Base-by-base conservation (phyloP, 2,888 invertebrate genomes). In the Philaethria dido region DNA sequence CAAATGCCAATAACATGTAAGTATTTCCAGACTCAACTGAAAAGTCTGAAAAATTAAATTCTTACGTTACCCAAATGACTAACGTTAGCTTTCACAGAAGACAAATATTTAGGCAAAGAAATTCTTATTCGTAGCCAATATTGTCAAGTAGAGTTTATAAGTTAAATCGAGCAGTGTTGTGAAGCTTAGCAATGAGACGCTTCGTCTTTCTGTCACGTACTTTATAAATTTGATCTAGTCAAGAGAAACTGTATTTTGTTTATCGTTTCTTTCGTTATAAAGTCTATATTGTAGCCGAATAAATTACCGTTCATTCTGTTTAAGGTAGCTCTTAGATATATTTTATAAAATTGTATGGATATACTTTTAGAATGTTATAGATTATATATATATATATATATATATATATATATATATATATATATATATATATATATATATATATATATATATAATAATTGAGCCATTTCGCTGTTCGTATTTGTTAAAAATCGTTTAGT, bases 211-310 rank as follows among this genome's bases (percentile, higher is more conserved):
- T 60, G 66, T 72, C 73, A 75, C 75, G 75, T 74, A 70, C 70
- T 71, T 72, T 72, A 71, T 73, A 73, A 73, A 74, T 71, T 73
- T 73, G 70, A 75, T 75, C 71, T 59, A 70, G 70, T 73, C 45
- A 61, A 64, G 57, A 36, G 57, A 66, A 69, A 66, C 57, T 59
- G 52, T 66, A 69, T 70, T 68, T 64, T 59, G 54, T 70, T 63
- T 63, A 65, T 64, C 55, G 39, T 64, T 62, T 65, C 62, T 36
- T 64, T 60, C 44, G 60, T 60, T 60, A 47, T 45, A 60, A 33
- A 45, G 60, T 45, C 60, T 45, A 20, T 60, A 47, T 47, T 47
- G 45, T 33, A 47, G 45, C 29, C 29, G 60, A 44, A 60, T 60
- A 47, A 33, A 60, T 47, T 47, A 18, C 29, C 29, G 29, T 18